phyloP scores from a whole-genome alignment of 2,888 invertebrate genomes.

The Phortica okadai region DNA sequence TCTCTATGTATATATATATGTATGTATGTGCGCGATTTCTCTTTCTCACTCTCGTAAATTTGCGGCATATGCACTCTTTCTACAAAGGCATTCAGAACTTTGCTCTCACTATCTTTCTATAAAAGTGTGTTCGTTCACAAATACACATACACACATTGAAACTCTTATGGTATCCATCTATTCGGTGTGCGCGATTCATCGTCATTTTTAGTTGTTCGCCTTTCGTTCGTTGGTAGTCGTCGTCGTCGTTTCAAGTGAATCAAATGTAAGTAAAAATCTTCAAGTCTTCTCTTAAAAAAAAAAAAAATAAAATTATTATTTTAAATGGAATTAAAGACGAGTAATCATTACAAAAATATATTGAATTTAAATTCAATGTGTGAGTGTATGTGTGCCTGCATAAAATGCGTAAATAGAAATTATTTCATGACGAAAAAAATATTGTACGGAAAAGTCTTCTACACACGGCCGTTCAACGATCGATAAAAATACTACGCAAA shows the following conservation, averaged over 20 bases:
- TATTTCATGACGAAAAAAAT: conserved; percentile 5
- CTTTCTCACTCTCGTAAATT: too few species aligned
- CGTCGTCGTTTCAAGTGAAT: conserved; percentile 74
- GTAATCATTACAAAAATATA: conserved; percentile 2
- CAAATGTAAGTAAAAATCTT: conserved; percentile 74
- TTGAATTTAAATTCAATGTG: conserved; percentile 38
- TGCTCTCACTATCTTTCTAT: too few species aligned
- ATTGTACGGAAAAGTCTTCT: conserved; percentile 44
- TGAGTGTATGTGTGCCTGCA: conserved; percentile 41
- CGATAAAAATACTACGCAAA: conserved; percentile 76
- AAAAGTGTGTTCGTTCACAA: not conserved
- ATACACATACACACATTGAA: not conserved
- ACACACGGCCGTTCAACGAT: conserved; percentile 59
- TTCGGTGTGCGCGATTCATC: conserved; percentile 52
- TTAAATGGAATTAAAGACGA: conserved; percentile 42
- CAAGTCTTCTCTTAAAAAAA: conserved; percentile 21
- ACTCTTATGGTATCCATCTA: not conserved
- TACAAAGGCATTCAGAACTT: too few species aligned
- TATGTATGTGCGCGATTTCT: too few species aligned
- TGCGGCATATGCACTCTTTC: too few species aligned
- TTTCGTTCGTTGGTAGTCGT: conserved; percentile 74
- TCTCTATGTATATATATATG: too few species aligned
- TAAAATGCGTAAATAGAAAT: conserved; percentile 23
- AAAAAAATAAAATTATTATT: not conserved
- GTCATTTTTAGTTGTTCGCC: conserved; percentile 72